A percentile compares a stretch with the other conserved stretches of the same genome.
phyloP scores from a whole-genome alignment of 2,797 vertebrate species.

The Uromys caudimaculatus region DNA sequence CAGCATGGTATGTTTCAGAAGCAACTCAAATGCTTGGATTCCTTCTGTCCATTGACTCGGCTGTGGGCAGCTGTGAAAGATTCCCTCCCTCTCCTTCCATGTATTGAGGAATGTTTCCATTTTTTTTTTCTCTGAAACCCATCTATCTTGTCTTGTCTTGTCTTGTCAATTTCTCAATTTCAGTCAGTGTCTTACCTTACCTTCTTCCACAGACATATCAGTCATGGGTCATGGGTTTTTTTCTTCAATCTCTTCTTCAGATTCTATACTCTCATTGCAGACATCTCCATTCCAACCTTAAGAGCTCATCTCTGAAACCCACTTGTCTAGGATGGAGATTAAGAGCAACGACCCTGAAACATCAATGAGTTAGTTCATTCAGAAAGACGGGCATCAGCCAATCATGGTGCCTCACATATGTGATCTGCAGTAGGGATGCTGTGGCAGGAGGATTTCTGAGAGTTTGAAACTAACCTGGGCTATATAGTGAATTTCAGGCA shows the following conservation, averaged over 20 bases:
- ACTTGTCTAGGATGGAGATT: neutral
- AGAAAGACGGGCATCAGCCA: neutral
- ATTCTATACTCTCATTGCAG: neutral
- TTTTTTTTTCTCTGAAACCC: neutral
- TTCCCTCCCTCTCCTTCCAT: neutral
- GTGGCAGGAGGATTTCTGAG: neutral
- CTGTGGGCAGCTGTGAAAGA: neutral
- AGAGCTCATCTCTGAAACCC: neutral
- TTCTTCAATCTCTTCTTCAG: neutral
- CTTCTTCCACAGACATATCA: neutral
- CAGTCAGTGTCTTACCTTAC: neutral
- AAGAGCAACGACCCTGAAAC: slow-evolving; percentile 10
- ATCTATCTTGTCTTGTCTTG: neutral
- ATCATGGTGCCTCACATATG: neutral
- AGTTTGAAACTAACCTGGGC: neutral
- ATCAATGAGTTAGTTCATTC: neutral
- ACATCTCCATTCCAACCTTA: neutral
- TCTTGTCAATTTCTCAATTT: neutral
- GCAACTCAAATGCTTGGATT: neutral
- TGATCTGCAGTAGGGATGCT: neutral
- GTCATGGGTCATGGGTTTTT: neutral
- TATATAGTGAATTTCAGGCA: neutral
- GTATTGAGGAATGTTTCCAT: neutral
- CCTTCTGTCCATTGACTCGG: neutral
- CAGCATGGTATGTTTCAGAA: neutral